phyloP scores from a whole-genome alignment of 1,140 invertebrate genomes.

The Cotesia vestalis region DNA sequence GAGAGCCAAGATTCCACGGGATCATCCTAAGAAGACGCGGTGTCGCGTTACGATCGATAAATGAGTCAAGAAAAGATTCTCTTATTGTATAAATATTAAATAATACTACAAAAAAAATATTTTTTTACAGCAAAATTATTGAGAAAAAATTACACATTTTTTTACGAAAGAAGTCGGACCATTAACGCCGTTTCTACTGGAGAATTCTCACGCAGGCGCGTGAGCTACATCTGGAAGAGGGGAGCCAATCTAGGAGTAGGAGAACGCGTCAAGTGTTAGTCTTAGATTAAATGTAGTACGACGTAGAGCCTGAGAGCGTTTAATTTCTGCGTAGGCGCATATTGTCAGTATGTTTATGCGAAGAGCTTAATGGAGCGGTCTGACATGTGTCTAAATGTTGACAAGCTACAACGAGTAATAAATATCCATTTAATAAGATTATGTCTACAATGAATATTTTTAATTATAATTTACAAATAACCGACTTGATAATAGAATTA shows the following conservation, averaged over 20 bases:
- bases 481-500: constrained; percentile 19
- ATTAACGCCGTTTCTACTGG: too few species aligned
- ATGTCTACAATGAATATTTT: constrained; percentile 50
- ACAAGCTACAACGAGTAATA: constrained; percentile 61
- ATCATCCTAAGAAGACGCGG: constrained; percentile 37
- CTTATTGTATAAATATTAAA: too few species aligned
- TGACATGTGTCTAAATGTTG: constrained; percentile 64
- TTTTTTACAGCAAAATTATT: background rate
- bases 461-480: too few species aligned
- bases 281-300: too few species aligned
- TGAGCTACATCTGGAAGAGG: too few species aligned
- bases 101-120: constrained; percentile 12
- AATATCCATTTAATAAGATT: constrained; percentile 66
- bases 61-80: constrained; percentile 15
- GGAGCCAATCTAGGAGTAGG: background rate
- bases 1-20: constrained; percentile 39
- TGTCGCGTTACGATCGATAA: constrained; percentile 39
- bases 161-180: background rate
- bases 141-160: too few species aligned
- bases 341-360: background rate
- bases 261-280: background rate
- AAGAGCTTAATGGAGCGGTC: constrained; percentile 54
- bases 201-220: too few species aligned
- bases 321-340: constrained; percentile 23
- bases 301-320: too few species aligned